Evolutionary conservation across 2,113 vertebrate species (phyloP), one percentile per base, ranked within the genome.

Genomic region (Barbus barbus): DNA sequence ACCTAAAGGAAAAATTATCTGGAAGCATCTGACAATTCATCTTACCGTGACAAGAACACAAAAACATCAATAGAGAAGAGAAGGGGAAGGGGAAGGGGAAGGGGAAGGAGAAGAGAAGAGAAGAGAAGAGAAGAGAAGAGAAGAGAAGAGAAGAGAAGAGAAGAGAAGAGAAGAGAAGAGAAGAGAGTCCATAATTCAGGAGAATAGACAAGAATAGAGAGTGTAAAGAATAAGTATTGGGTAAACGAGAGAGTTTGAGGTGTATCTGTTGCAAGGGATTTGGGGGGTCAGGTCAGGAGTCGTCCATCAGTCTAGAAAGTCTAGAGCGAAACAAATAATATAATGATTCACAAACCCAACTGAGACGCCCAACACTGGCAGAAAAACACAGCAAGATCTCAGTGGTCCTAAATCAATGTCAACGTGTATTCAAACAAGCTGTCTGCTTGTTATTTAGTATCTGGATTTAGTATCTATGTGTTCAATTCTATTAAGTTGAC

Each of bases 1-100:
- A 81, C 58, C 46, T 31, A 28, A 63, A 61, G 73, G 38, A 33
- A 53, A n/a, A n/a, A 67, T 12, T 2, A 61, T 71, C n/a, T 14
- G 13, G 28, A 74, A n/a, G 5, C 60, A 74, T 76, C 81, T 63
- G 28, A 60, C 78, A 65, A 65, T 80, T 9, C 41, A 80, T 80
- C 41, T 67, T 31, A 80, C 78, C 24, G 6, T 80, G 78, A 80
- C 38, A 63, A 41, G 3, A 67, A n/a, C 24, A 48, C 9, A 16
- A 9, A 80, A n/a, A n/a, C n/a, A n/a, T n/a, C n/a, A n/a, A n/a
- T n/a, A n/a, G n/a, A n/a, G n/a, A n/a, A n/a, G 16, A 38, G 33
- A 41, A 72, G 38, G 44, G 36, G 6, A 46, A 38, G 44, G 26
- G 20, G 24, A 36, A 71, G 20, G 9, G 41, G 67, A 73, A 20